Evolutionary conservation across 1,140 invertebrate species (phyloP).

Genomic region (Calliopsis andreniformis): DNA sequence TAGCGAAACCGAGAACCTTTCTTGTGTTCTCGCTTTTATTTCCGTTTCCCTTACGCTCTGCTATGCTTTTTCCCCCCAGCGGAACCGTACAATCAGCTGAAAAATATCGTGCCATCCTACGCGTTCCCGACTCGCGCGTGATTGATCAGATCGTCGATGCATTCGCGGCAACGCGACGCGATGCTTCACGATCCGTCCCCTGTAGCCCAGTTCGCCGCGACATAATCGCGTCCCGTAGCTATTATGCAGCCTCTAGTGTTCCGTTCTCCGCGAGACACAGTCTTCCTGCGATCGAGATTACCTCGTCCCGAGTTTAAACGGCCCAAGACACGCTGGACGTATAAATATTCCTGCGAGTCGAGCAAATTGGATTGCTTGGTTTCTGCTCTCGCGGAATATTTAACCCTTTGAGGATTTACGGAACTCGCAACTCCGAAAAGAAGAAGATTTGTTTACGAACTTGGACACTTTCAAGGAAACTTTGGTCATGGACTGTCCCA

Average conservation of each 20-base stretch:
- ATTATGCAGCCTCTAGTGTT: not conserved
- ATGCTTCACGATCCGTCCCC: not conserved
- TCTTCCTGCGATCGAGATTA: slow-evolving; percentile 14
- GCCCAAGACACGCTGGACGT: not conserved
- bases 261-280: not conserved
- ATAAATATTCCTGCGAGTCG: slow-evolving; percentile 16
- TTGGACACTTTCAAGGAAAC: not conserved
- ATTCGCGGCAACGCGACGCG: too few species aligned
- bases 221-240: not conserved
- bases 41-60: not conserved
- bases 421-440: not conserved
- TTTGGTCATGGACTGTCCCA: not conserved
- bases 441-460: not conserved
- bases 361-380: slow-evolving; percentile 26
- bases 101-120: too few species aligned
- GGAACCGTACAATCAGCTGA: too few species aligned
- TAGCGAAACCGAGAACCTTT: not conserved
- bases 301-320: slow-evolving; percentile 7
- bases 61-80: too few species aligned
- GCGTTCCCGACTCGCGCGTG: too few species aligned
- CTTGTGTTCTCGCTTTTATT: slow-evolving; percentile 6
- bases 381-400: slow-evolving; percentile 14
- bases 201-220: not conserved
- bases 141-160: too few species aligned
- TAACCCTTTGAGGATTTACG: slow-evolving; percentile 33